A percentile compares a stretch with the other conserved stretches of the same genome.
Conservation (phyloP, 2,797 vertebrate genomes). For the Anguilla megastoma region DNA sequence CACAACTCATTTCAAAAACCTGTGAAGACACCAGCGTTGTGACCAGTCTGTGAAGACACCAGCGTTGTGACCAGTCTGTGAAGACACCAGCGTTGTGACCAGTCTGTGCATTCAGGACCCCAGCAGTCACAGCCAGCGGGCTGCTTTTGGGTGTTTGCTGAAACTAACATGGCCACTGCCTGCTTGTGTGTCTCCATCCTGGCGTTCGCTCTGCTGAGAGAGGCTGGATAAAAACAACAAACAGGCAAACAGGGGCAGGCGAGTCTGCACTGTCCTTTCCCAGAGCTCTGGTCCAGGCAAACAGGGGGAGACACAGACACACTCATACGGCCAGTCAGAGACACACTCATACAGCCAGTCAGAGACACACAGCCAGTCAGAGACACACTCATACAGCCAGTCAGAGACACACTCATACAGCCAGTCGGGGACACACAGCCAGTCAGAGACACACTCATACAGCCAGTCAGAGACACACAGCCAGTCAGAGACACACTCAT, state of each 20-base stretch:
- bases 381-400: background rate
- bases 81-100: background rate
- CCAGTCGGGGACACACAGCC: background rate
- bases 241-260: slow-evolving; percentile 41
- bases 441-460: background rate
- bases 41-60: background rate
- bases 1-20: background rate
- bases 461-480: background rate
- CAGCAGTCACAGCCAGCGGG: background rate
- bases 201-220: slow-evolving; percentile 46
- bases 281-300: slow-evolving; percentile 26
- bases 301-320: background rate
- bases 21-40: too few relatives aligned
- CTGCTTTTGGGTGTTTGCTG: slow-evolving; percentile 33
- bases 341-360: background rate
- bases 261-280: slow-evolving; percentile 38
- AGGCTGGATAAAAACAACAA: slow-evolving; percentile 46
- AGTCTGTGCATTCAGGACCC: background rate
- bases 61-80: background rate
- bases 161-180: slow-evolving; percentile 29
- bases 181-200: slow-evolving; percentile 37
- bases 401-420: too few relatives aligned
- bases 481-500: background rate
- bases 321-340: background rate
- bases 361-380: too few relatives aligned